Evolutionary conservation across 2,797 vertebrate genomes (phyloP).

Genomic region (Antennarius maculatus): DNA sequence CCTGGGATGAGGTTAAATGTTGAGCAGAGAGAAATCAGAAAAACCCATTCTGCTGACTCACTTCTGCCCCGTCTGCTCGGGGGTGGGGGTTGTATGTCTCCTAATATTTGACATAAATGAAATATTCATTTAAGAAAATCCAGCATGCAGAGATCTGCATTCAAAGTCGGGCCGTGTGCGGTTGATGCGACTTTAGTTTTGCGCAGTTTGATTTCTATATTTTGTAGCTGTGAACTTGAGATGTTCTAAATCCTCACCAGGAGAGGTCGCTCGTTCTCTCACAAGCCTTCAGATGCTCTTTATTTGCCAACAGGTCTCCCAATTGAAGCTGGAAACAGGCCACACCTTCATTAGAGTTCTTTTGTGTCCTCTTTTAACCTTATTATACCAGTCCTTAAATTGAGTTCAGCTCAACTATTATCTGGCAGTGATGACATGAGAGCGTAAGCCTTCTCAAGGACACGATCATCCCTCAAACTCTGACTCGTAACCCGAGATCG

Average conservation of each 20-base stretch:
- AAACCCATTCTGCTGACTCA: conserved; percentile 34
- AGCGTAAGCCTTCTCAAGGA: conserved; percentile 22
- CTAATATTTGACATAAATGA: no score
- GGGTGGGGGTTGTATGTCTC: neutral
- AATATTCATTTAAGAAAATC: no score
- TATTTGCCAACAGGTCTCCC: no score
- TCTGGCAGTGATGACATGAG: conserved; percentile 10
- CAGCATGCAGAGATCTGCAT: no score
- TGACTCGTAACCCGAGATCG: conserved; percentile 48
- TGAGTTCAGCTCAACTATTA: neutral
- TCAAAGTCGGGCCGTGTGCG: no score
- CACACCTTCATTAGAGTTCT: neutral
- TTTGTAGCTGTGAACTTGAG: conserved; percentile 5
- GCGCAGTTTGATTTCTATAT: neutral
- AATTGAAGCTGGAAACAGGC: no score
- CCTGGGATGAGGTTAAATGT: conserved; percentile 14
- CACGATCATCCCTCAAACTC: conserved; percentile 11
- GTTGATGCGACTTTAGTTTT: neutral
- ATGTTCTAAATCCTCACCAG: conserved; percentile 34
- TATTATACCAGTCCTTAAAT: neutral
- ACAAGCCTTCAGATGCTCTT: neutral
- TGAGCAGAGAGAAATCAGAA: neutral
- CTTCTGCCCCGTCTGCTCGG: neutral
- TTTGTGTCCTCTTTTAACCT: neutral
- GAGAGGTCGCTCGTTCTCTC: conserved; percentile 46